phyloP scores from a whole-genome alignment of 2,113 vertebrate genomes.

The Hemibagrus wyckioides region DNA sequence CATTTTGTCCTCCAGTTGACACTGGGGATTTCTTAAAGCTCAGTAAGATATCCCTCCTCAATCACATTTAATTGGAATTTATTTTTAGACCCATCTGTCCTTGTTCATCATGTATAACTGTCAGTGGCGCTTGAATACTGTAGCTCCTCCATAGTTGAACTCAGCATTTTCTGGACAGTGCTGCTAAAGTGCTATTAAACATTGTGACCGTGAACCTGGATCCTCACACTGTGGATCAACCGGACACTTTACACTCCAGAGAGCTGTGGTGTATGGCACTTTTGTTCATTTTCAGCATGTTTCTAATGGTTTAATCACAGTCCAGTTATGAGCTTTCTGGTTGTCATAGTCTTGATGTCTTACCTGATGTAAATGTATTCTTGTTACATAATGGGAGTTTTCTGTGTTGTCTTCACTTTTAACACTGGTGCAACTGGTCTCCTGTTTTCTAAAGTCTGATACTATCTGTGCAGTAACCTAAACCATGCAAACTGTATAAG shows the following conservation, averaged over 20 bases:
- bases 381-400: conserved; percentile 52
- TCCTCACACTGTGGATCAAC: not conserved
- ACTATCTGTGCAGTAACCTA: conserved; percentile 37
- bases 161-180: not conserved
- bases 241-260: not conserved
- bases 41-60: not conserved
- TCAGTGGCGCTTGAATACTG: not conserved
- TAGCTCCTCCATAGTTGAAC: not conserved
- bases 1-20: conserved; percentile 37
- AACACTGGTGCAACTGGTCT: conserved; percentile 45
- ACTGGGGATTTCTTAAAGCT: conserved; percentile 12
- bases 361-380: conserved; percentile 63
- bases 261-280: conserved; percentile 26
- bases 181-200: not conserved
- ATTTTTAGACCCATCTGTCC: not conserved
- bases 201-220: not conserved
- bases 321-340: not conserved
- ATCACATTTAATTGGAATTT: not conserved
- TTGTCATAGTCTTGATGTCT: conserved; percentile 48
- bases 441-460: conserved; percentile 43
- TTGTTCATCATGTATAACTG: not conserved
- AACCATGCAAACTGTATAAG: conserved; percentile 52
- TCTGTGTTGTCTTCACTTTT: conserved; percentile 41
- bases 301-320: conserved; percentile 34
- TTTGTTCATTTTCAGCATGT: not conserved